Conservation (phyloP, 1,140 invertebrate genomes). For the Drosophila sproati region DNA sequence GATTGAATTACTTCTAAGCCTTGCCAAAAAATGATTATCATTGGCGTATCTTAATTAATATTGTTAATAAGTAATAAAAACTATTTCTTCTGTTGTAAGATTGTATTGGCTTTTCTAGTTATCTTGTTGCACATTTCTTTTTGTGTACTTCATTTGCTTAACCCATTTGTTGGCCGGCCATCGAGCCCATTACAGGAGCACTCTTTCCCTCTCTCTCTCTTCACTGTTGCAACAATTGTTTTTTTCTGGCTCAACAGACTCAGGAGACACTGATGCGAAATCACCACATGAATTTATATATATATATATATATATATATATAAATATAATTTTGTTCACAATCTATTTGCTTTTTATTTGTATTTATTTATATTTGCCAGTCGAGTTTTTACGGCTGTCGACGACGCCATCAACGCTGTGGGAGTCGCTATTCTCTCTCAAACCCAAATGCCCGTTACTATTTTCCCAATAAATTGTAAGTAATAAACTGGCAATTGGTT, state of each 20-base stretch:
- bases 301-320: background rate
- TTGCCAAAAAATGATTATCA: too few relatives aligned
- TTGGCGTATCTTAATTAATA: too few relatives aligned
- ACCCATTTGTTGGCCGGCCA: conserved; percentile 41
- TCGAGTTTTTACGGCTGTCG: conserved; percentile 60
- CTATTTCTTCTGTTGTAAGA: too few relatives aligned
- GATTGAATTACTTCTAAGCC: too few relatives aligned
- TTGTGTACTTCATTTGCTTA: conserved; percentile 53
- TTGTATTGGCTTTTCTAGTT: background rate
- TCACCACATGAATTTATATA: conserved; percentile 54
- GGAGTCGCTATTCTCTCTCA: conserved; percentile 11
- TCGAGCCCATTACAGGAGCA: conserved; percentile 26
- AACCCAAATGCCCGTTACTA: conserved; percentile 33
- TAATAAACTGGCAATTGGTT: conserved; percentile 81
- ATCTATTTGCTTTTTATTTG: conserved; percentile 67
- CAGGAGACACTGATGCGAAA: conserved; percentile 43
- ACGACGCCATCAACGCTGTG: conserved; percentile 18
- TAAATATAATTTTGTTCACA: conserved; percentile 27
- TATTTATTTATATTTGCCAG: conserved; percentile 71
- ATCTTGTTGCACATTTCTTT: conserved; percentile 16
- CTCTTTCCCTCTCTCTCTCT: background rate
- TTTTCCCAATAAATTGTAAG: conserved; percentile 76
- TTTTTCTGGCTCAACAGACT: conserved; percentile 57
- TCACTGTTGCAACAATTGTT: conserved; percentile 50
- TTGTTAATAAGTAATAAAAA: too few relatives aligned